A percentile compares a stretch with the other conserved stretches of the same genome.
These are phyloP conservation scores for Sphaeridia pumilis DNA, from an alignment of 2,888 invertebrate species.

Conservation along the genomic window DNA sequence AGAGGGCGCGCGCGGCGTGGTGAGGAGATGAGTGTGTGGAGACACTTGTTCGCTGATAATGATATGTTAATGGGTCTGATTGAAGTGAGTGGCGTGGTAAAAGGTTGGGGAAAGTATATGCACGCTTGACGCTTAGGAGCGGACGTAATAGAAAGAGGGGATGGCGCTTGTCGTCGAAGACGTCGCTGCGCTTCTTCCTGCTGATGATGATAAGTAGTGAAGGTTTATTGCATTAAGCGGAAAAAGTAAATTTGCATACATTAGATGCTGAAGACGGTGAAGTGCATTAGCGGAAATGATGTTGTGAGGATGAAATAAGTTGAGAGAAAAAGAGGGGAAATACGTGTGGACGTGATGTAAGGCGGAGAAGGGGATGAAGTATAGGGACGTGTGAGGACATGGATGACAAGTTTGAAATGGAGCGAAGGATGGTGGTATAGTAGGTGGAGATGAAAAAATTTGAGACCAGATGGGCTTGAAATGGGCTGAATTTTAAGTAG, in stretches of 20 bases:
- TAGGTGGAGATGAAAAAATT: too few species aligned
- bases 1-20: background rate
- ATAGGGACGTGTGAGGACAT: too few species aligned
- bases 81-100: too few species aligned
- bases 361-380: too few species aligned
- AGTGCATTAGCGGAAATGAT: background rate
- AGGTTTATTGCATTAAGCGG: background rate
- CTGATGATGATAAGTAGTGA: slow-evolving; percentile 1
- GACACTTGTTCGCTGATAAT: background rate
- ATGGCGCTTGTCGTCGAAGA: background rate
- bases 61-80: slow-evolving; percentile 1
- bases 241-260: background rate
- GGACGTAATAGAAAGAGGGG: background rate
- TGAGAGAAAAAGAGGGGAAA: too few species aligned
- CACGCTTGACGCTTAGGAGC: background rate
- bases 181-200: too few species aligned
- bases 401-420: too few species aligned
- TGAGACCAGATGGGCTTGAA: too few species aligned
- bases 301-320: background rate
- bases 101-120: too few species aligned
- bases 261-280: background rate
- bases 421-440: too few species aligned
- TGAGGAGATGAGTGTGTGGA: background rate
- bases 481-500: too few species aligned
- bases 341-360: too few species aligned